Evolutionary conservation across 1,140 invertebrate species (phyloP).

Genomic region (Leptopilina clavipes): DNA sequence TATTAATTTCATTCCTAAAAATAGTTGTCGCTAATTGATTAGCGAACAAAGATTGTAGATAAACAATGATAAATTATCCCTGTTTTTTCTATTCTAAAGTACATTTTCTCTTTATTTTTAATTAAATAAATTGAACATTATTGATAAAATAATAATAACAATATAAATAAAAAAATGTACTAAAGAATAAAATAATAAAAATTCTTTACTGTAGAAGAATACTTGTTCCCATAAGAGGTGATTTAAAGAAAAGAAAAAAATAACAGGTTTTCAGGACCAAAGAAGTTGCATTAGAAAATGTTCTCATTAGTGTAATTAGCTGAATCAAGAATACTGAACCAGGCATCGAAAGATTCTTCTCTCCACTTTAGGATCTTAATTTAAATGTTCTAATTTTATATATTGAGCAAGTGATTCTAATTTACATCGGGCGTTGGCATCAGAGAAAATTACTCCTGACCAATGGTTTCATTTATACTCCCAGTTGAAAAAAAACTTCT

Average conservation of each 20-base stretch:
- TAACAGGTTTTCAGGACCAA: not conserved
- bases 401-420: slow-evolving; percentile 9
- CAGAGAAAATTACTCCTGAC: not conserved
- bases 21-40: too few relatives aligned
- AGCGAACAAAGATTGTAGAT: too few relatives aligned
- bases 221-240: not conserved
- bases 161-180: too few relatives aligned
- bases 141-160: too few relatives aligned
- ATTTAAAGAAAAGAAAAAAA: not conserved
- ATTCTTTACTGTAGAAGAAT: not conserved
- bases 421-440: slow-evolving; percentile 18
- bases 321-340: not conserved
- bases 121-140: too few relatives aligned
- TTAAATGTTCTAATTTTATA: slow-evolving; percentile 20
- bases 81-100: too few relatives aligned
- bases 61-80: too few relatives aligned
- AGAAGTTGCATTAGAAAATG: not conserved
- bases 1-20: too few relatives aligned
- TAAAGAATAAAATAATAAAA: too few relatives aligned
- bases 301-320: not conserved
- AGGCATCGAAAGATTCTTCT: slow-evolving; percentile 9
- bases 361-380: slow-evolving; percentile 8
- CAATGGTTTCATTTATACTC: not conserved
- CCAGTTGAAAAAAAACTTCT: not conserved
- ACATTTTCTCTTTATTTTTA: too few relatives aligned